These are phyloP conservation scores for Plumapathes pennacea DNA, from an alignment of 92 coral and sea anemone species.

Conservation along the genomic window DNA sequence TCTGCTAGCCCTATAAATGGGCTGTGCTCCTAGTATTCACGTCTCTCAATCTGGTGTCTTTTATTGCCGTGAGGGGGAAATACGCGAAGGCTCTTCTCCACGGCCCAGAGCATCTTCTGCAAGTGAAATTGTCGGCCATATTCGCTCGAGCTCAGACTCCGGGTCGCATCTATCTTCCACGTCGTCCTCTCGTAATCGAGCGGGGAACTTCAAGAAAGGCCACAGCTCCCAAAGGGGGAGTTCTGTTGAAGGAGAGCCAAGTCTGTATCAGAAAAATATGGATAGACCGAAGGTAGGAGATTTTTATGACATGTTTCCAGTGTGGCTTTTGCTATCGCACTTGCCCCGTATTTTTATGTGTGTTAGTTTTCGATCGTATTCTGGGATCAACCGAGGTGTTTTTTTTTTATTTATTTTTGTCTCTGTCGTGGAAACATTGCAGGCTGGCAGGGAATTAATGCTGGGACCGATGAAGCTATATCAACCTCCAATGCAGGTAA, in stretches of 20 bases:
- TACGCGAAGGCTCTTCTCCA: constrained; percentile 94
- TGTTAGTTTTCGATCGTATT: too few species aligned
- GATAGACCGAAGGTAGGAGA: constrained; percentile 79
- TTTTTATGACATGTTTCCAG: constrained; percentile 23
- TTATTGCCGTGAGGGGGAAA: constrained; percentile 86
- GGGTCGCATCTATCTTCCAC: constrained; percentile 92
- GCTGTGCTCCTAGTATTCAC: constrained; percentile 99
- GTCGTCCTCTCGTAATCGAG: constrained; percentile 88
- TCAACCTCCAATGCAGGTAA: constrained; percentile 97
- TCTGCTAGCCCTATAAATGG: constrained; percentile 82
- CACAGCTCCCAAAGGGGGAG: constrained; percentile 86
- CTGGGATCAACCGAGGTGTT: too few species aligned
- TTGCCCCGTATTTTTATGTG: constrained; percentile 13
- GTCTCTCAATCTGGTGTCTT: constrained; percentile 98
- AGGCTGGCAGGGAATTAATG: constrained; percentile 80
- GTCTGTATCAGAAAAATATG: constrained; percentile 88
- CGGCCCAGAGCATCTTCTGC: constrained; percentile 95
- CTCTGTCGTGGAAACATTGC: constrained; percentile 74
- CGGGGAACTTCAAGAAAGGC: constrained; percentile 73
- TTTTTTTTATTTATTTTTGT: constrained; percentile 5
- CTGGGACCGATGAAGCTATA: constrained; percentile 97
- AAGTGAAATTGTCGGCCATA: constrained; percentile 99
- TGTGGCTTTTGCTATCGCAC: constrained; percentile 5
- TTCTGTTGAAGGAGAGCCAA: constrained; percentile 97
- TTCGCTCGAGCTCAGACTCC: constrained; percentile 93